A percentile compares a stretch with the other conserved stretches of the same genome.
Conservation (phyloP, 1,140 invertebrate genomes). For the Drosophila virilis region DNA sequence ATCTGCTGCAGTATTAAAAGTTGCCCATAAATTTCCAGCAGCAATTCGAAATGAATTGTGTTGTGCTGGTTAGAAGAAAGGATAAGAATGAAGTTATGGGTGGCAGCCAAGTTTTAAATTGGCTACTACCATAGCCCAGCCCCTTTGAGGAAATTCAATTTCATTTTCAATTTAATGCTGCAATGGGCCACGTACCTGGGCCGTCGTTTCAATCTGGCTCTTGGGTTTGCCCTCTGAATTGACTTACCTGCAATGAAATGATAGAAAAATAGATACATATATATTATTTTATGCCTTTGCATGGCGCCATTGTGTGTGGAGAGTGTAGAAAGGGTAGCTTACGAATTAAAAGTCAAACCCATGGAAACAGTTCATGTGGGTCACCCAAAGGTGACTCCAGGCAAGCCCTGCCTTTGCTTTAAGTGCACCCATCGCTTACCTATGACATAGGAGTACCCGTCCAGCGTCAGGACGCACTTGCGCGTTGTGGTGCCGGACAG, state of each 20-base stretch:
- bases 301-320: background rate
- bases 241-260: conserved; percentile 79
- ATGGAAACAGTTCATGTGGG: background rate
- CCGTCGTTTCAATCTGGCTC: conserved; percentile 45
- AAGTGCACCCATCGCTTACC: conserved; percentile 85
- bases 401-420: background rate
- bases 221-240: conserved; percentile 55
- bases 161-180: conserved; percentile 81
- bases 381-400: conserved; percentile 17
- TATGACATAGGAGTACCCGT: conserved; percentile 93
- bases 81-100: background rate
- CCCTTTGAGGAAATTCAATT: conserved; percentile 72
- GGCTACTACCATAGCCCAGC: conserved; percentile 16
- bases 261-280: conserved; percentile 65
- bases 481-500: conserved; percentile 85
- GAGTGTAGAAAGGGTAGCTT: background rate
- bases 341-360: conserved; percentile 29
- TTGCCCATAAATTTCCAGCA: conserved; percentile 68
- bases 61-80: conserved; percentile 39
- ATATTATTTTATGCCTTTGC: conserved; percentile 60
- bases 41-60: conserved; percentile 72
- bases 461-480: conserved; percentile 91
- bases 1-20: conserved; percentile 67
- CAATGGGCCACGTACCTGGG: conserved; percentile 60
- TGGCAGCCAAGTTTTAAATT: conserved; percentile 61